These are phyloP conservation scores for Lota lota DNA, from an alignment of 2,113 vertebrate genomes.

Conservation along the genomic window DNA sequence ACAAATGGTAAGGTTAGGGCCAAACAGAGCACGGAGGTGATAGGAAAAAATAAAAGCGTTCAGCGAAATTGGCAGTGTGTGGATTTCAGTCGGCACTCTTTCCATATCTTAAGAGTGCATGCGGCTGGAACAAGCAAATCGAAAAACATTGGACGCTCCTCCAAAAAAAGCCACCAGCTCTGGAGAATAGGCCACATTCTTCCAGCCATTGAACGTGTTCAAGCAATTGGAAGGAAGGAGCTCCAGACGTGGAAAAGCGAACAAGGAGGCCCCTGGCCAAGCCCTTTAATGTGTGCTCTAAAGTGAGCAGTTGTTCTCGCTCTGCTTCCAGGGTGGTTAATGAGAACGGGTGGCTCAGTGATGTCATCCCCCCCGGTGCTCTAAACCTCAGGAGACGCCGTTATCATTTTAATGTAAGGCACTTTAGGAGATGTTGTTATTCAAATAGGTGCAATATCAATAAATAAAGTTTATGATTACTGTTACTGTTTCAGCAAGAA, in stretches of 20 bases:
- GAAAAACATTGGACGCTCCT: slow-evolving; percentile 26
- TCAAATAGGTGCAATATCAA: too few relatives aligned
- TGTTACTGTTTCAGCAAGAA: background rate
- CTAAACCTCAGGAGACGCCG: too few relatives aligned
- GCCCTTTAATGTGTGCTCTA: background rate
- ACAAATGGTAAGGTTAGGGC: slow-evolving; percentile 36
- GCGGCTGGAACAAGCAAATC: slow-evolving; percentile 49
- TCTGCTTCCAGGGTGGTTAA: too few relatives aligned
- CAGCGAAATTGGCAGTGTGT: slow-evolving; percentile 30
- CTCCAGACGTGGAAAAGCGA: slow-evolving; percentile 55
- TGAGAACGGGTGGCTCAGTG: too few relatives aligned
- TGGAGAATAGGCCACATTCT: slow-evolving; percentile 32
- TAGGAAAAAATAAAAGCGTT: slow-evolving; percentile 54
- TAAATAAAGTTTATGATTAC: too few relatives aligned
- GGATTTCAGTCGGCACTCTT: slow-evolving; percentile 14
- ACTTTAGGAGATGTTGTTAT: too few relatives aligned
- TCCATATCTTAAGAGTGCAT: slow-evolving; percentile 24
- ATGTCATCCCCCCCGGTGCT: too few relatives aligned
- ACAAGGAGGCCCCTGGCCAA: slow-evolving; percentile 44
- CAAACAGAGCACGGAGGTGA: slow-evolving; percentile 44
- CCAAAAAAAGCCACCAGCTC: slow-evolving; percentile 41
- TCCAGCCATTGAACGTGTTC: slow-evolving; percentile 27
- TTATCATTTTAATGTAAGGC: too few relatives aligned
- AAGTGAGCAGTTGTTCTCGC: too few relatives aligned
- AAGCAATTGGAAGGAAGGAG: slow-evolving; percentile 23